phyloP scores from a whole-genome alignment of 2,113 vertebrate species.

The Lamprologus callipterus region DNA sequence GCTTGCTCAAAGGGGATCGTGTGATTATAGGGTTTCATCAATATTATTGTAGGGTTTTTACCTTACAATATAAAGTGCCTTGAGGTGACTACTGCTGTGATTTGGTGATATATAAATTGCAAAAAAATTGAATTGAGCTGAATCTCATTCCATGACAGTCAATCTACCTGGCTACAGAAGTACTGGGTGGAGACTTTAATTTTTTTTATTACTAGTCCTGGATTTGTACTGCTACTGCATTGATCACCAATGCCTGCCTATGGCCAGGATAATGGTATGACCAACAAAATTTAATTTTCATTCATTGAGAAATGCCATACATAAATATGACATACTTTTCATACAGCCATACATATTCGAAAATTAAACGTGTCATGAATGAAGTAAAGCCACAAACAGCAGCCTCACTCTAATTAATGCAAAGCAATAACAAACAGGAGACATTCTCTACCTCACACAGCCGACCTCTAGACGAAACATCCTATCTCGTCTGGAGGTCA shows the following conservation, averaged over 20 bases:
- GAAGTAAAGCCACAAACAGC: not conserved
- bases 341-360: not conserved
- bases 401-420: not conserved
- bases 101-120: not conserved
- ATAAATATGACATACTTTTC: not conserved
- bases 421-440: slow-evolving; percentile 31
- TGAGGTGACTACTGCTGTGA: not conserved
- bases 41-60: not conserved
- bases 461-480: slow-evolving; percentile 42
- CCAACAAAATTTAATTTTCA: not conserved
- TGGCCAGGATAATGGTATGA: not conserved
- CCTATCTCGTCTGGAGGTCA: slow-evolving; percentile 39
- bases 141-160: not conserved
- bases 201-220: not conserved
- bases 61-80: not conserved
- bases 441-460: slow-evolving; percentile 22
- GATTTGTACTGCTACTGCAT: not conserved
- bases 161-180: not conserved
- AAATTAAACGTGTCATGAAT: not conserved
- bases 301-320: not conserved
- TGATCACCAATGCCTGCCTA: not conserved
- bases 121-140: not conserved
- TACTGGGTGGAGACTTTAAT: not conserved
- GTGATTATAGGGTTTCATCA: not conserved
- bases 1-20: not conserved